A percentile compares a stretch with the other conserved stretches of the same genome.
These are phyloP conservation scores for Macrotrachela quadricornifera DNA, from an alignment of 1,140 invertebrate species.

Conservation along the genomic window DNA sequence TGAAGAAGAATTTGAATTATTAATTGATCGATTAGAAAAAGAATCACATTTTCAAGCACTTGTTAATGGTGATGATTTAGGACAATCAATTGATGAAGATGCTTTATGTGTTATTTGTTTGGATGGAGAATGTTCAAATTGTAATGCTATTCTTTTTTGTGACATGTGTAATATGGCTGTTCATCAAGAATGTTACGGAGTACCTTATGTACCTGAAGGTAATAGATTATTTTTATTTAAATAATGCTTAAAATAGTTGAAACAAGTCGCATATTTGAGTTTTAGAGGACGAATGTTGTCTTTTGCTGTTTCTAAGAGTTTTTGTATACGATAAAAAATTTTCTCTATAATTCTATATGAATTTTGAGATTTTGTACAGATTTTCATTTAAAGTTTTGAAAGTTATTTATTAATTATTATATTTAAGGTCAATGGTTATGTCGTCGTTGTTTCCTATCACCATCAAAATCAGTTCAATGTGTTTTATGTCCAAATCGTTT, in stretches of 20 bases:
- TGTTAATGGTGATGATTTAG: background rate
- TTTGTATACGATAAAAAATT: too few relatives aligned
- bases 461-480: constrained; percentile 80
- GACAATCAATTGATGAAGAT: constrained; percentile 65
- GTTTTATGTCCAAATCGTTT: constrained; percentile 89
- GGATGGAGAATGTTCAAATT: constrained; percentile 83
- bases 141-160: constrained; percentile 85
- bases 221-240: too few relatives aligned
- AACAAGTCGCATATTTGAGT: too few relatives aligned
- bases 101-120: constrained; percentile 81
- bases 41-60: constrained; percentile 82
- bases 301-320: too few relatives aligned
- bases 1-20: constrained; percentile 61
- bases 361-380: too few relatives aligned
- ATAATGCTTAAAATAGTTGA: too few relatives aligned
- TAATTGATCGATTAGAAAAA: constrained; percentile 90
- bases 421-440: constrained; percentile 75
- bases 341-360: too few relatives aligned
- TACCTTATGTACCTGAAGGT: constrained; percentile 88
- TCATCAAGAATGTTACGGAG: constrained; percentile 96
- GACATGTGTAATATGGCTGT: constrained; percentile 98
- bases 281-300: too few relatives aligned
- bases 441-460: constrained; percentile 72
- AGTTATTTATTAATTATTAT: too few relatives aligned
- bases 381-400: too few relatives aligned